Evolutionary conservation across 2,888 invertebrate species (phyloP).

Genomic region (Oasisia sp.): DNA sequence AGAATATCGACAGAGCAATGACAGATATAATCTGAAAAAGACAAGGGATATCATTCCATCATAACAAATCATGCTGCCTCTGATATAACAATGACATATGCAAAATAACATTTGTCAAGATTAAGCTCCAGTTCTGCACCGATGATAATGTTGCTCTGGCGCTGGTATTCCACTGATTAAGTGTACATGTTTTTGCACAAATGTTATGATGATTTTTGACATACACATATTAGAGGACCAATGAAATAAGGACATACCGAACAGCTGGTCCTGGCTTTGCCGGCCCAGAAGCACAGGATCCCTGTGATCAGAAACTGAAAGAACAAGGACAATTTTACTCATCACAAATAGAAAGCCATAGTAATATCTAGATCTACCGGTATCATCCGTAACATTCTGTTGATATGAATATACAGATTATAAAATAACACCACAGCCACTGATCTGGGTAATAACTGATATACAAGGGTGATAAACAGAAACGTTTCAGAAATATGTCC

Average conservation of each 20-base stretch:
- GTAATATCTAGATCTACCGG: not conserved
- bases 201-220: too few species aligned
- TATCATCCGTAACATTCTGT: not conserved
- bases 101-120: too few species aligned
- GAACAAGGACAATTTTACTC: not conserved
- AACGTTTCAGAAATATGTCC: not conserved
- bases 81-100: not conserved
- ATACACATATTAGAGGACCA: not conserved
- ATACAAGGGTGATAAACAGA: not conserved
- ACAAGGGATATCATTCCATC: not conserved
- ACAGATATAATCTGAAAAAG: not conserved
- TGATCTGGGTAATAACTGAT: not conserved
- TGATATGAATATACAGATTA: not conserved
- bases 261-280: not conserved
- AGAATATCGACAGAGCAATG: not conserved
- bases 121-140: too few species aligned
- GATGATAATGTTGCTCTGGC: too few species aligned
- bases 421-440: not conserved
- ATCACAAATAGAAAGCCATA: not conserved
- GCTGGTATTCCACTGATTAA: too few species aligned
- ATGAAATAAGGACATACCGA: not conserved
- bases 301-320: slow-evolving; percentile 4
- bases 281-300: not conserved
- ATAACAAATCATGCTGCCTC: not conserved
- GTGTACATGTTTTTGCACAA: too few species aligned